Base-by-base conservation (phyloP, 1,140 invertebrate species). In the Heliconius hermathena region DNA sequence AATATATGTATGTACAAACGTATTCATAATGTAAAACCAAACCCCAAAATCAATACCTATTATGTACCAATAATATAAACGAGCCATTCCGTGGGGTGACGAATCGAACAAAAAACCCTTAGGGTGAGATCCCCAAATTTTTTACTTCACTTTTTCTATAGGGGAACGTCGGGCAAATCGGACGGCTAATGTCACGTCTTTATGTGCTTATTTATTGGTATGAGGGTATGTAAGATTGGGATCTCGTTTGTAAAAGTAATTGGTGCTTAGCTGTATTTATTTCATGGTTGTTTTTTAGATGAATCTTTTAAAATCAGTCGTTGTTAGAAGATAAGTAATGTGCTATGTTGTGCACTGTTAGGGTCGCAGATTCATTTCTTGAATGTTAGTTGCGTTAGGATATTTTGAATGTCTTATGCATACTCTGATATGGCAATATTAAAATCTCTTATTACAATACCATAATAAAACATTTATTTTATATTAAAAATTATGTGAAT, bases 41-140 rank as follows among this genome's bases (percentile, higher is more conserved):
- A 66, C 79, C 79, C 76, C 79, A 77, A 84, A 86, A 87, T 87
- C 86, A 82, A 87, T 87, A 87, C 78, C 75, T 78, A 85, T 87
- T 87, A 87, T 87, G 78, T 87, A 86, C 85, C 82, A 87, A 86
- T 84, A 85, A 83, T 75, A 83, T 73, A 85, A 85, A 87, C 83
- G 82, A 85, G 83, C 81, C 81, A 84, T 84, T 72, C 79, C 78
- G 81, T 85, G 82, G 83, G 85, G 85, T 86, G 83, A 87, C 83
- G 86, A 82, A 84, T 81, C 73, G 52, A 73, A 84, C 76, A 85
- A 84, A 85, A 83, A 80, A 85, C 79, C 70, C 76, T 70, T 81
- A 85, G 87, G 87, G 84, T 87, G 81, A 79, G 75, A 20, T 54
- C 71, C 83, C 87, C 84, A 78, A 76, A 71, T 82, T 87, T 88